Evolutionary conservation across 2,888 invertebrate genomes (phyloP).

Genomic region (Oasisia sp.): DNA sequence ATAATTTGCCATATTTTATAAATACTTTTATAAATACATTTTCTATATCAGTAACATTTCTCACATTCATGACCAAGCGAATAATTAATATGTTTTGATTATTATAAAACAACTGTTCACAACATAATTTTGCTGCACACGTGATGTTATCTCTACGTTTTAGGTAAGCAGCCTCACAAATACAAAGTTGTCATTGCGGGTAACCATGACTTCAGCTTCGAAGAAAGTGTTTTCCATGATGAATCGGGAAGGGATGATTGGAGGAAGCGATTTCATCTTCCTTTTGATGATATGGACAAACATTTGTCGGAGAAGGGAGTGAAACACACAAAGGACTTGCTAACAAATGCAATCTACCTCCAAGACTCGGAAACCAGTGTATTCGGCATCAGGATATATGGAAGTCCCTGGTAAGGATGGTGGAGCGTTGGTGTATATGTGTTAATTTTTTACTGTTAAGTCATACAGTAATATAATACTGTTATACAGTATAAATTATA

Average conservation of each 20-base stretch:
- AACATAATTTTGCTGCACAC: neutral
- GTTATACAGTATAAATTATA: no score
- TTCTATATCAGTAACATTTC: neutral
- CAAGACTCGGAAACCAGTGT: constrained; percentile 77
- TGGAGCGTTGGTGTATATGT: no score
- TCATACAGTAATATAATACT: no score
- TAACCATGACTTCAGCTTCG: constrained; percentile 87
- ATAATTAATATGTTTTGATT: neutral
- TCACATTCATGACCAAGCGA: neutral
- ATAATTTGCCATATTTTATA: neutral
- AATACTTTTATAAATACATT: no score
- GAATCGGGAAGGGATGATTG: neutral
- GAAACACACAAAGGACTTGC: constrained; percentile 61
- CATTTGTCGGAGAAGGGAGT: constrained; percentile 27
- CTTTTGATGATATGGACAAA: constrained; percentile 17
- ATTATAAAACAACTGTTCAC: neutral
- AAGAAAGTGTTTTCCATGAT: constrained; percentile 64
- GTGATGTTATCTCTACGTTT: constrained; percentile 19
- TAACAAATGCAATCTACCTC: constrained; percentile 82
- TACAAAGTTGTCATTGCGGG: constrained; percentile 86
- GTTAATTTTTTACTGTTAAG: no score
- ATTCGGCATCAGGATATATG: constrained; percentile 82
- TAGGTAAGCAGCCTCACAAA: constrained; percentile 77
- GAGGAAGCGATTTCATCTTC: neutral
- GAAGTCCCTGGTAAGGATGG: constrained; percentile 78